phyloP scores from a whole-genome alignment of 2,888 invertebrate species.

The Hesperia comma region DNA sequence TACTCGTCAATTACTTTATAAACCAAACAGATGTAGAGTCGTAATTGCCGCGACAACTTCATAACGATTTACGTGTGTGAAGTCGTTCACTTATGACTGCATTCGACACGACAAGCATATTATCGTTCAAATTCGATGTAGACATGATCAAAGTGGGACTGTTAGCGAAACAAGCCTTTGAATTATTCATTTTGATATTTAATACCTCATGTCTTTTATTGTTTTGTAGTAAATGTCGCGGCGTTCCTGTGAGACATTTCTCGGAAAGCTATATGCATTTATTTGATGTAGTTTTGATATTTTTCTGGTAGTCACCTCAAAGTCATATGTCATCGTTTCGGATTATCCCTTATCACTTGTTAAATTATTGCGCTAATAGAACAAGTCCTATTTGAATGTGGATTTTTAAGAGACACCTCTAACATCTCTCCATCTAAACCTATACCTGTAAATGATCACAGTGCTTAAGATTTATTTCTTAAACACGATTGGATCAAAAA shows the following conservation, averaged over 20 bases:
- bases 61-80: constrained; percentile 3
- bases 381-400: too few species aligned
- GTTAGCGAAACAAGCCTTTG: constrained; percentile 22
- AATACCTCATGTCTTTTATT: constrained; percentile 21
- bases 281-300: not conserved
- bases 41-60: not conserved
- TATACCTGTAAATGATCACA: too few species aligned
- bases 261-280: not conserved
- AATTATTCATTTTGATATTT: constrained; percentile 26
- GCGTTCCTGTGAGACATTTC: constrained; percentile 16
- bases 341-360: too few species aligned
- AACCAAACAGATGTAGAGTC: not conserved
- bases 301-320: not conserved
- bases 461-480: too few species aligned
- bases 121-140: constrained; percentile 25
- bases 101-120: constrained; percentile 16
- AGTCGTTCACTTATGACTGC: not conserved
- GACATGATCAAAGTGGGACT: constrained; percentile 15
- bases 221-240: constrained; percentile 16
- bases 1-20: constrained; percentile 1
- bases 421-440: too few species aligned
- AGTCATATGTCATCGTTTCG: too few species aligned
- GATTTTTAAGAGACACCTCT: too few species aligned
- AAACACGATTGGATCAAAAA: too few species aligned
- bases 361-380: too few species aligned